phyloP scores from a whole-genome alignment of 2,797 vertebrate genomes.

The Sebastes matsubarae region DNA sequence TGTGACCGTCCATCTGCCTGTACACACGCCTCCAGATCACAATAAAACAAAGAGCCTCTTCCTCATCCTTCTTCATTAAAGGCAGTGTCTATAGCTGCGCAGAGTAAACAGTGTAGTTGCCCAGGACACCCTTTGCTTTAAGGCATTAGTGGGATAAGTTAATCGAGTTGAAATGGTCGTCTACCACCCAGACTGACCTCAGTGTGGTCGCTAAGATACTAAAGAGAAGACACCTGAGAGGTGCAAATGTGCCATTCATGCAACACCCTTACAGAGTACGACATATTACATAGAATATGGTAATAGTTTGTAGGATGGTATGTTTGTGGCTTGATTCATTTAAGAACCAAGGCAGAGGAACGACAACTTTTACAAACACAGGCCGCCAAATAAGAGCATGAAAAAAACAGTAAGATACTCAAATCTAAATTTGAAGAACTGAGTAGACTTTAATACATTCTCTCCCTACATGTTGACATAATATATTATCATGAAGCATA shows the following conservation, averaged over 20 bases:
- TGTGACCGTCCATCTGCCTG: not conserved
- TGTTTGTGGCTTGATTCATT: not conserved
- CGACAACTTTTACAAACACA: not conserved
- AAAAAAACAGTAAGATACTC: not conserved
- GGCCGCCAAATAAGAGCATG: not conserved
- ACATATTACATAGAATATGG: not conserved
- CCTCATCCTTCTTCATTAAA: conserved; percentile 29
- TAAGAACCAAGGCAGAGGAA: not conserved
- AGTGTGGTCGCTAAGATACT: conserved; percentile 19
- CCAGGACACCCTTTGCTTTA: conserved; percentile 39
- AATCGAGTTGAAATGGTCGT: conserved; percentile 53
- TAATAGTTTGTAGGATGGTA: not conserved
- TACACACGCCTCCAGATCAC: conserved; percentile 11
- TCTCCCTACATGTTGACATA: too few species aligned
- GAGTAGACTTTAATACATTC: not conserved
- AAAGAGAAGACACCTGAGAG: not conserved
- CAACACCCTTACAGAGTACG: not conserved
- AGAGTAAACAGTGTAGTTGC: conserved; percentile 47
- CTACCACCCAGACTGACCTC: conserved; percentile 31
- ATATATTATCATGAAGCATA: accelerated
- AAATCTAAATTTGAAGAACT: not conserved
- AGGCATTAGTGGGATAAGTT: conserved; percentile 40
- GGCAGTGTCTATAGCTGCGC: not conserved
- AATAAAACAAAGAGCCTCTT: conserved; percentile 34
- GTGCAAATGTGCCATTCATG: not conserved